These are phyloP conservation scores for Momotus momota DNA, from an alignment of 2,797 vertebrate genomes.

Conservation along the genomic window DNA sequence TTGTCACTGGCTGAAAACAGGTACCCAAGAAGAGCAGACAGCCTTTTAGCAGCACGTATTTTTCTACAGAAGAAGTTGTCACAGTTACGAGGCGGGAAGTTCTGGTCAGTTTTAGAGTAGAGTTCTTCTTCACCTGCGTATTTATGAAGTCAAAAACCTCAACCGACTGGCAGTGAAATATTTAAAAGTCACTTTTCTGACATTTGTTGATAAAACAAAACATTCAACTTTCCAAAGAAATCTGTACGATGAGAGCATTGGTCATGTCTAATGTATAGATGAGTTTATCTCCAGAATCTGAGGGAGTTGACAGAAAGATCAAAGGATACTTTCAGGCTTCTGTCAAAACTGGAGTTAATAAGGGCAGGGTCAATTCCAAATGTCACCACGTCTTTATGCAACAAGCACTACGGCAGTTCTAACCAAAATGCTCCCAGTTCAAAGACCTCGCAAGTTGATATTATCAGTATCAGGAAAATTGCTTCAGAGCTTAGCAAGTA, in stretches of 20 bases:
- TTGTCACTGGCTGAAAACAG: neutral
- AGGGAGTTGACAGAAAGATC: neutral
- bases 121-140: neutral
- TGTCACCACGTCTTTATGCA: constrained; percentile 17
- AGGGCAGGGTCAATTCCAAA: constrained; percentile 50
- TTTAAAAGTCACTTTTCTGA: neutral
- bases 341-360: constrained; percentile 25
- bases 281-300: neutral
- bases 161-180: neutral
- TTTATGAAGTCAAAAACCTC: neutral
- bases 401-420: neutral
- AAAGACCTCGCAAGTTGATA: constrained; percentile 35
- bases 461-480: constrained; percentile 53
- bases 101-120: neutral
- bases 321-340: neutral
- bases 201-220: neutral
- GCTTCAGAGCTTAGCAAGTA: constrained; percentile 51
- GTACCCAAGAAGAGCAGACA: neutral
- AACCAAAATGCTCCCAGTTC: constrained; percentile 12
- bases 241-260: neutral
- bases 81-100: neutral
- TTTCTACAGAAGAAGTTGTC: neutral
- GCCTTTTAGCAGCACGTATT: neutral
- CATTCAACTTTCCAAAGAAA: neutral
- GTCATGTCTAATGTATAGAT: neutral